Percentiles rank a stretch among this genome's conserved stretches.
These are phyloP conservation scores for Natator depressus DNA, from an alignment of 2,113 vertebrate genomes.

Conservation along the genomic window DNA sequence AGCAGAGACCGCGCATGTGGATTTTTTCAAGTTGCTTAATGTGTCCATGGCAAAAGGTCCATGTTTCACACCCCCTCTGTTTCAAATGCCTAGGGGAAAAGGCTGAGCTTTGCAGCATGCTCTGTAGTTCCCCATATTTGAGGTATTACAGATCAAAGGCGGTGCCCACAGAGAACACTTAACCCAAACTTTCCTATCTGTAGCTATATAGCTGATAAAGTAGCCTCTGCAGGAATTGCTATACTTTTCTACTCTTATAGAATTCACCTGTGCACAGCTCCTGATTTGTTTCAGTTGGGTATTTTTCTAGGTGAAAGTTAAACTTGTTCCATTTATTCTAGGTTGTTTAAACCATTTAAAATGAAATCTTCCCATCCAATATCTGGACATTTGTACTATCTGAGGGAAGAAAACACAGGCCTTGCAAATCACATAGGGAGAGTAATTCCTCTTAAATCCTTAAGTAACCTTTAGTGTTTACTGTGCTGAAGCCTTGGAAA, in stretches of 20 bases:
- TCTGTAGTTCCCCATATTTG: neutral
- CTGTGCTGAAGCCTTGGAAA: constrained; percentile 31
- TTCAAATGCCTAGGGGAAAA: neutral
- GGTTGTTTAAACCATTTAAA: neutral
- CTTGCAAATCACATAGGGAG: constrained; percentile 47
- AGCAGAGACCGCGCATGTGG: neutral
- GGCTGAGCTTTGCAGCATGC: neutral
- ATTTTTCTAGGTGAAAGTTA: constrained; percentile 29
- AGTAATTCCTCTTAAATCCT: constrained; percentile 44
- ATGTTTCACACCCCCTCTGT: neutral
- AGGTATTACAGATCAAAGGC: neutral
- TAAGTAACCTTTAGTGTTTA: constrained; percentile 44
- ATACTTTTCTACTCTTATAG: neutral
- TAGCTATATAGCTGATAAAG: rapidly evolving
- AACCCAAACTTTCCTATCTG: neutral
- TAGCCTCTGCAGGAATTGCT: neutral
- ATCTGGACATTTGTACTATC: neutral
- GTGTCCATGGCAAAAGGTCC: neutral
- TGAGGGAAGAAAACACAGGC: constrained; percentile 5
- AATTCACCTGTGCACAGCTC: neutral
- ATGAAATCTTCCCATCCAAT: neutral
- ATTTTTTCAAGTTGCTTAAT: neutral
- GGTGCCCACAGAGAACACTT: neutral
- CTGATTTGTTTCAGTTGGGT: constrained; percentile 7
- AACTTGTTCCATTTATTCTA: neutral